Percentiles rank a stretch among this genome's conserved stretches.
Evolutionary conservation across 2,797 vertebrate species (phyloP).

Genomic region (Glossophaga mutica): DNA sequence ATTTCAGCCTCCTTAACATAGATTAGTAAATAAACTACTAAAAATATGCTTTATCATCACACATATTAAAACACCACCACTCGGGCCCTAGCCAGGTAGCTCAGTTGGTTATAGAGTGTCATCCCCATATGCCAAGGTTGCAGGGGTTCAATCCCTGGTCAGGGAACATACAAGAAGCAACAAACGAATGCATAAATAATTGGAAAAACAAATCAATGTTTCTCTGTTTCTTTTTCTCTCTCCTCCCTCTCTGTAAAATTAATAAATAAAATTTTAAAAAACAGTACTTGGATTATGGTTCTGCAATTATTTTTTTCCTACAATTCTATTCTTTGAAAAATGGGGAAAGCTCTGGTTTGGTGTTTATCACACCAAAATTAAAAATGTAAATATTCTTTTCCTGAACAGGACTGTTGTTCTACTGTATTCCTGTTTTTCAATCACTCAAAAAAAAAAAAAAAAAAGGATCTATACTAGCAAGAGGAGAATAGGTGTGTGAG

Average conservation of each 20-base stretch:
- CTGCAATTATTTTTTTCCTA: neutral
- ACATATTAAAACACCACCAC: neutral
- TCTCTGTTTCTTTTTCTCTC: neutral
- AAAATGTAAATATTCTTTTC: slow-evolving; percentile 28
- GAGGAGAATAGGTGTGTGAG: neutral
- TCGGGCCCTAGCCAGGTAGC: neutral
- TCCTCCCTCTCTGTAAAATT: neutral
- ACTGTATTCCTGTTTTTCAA: neutral
- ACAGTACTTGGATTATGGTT: neutral
- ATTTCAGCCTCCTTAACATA: slow-evolving; percentile 37
- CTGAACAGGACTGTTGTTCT: neutral
- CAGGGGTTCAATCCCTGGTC: neutral
- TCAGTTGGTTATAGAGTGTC: neutral
- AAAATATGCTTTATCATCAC: neutral
- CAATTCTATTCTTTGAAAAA: neutral
- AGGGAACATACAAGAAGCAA: neutral
- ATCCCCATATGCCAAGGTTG: neutral
- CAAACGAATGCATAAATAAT: neutral
- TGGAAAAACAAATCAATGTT: neutral
- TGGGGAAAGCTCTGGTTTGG: neutral
- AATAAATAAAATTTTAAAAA: neutral
- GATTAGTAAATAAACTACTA: slow-evolving; percentile 29
- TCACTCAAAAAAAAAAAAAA: neutral
- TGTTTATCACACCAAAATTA: neutral
- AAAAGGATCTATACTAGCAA: neutral